Percentiles rank a stretch among this genome's conserved stretches.
Conservation (phyloP, 2,888 invertebrate genomes). For the Criorhina ranunculi region DNA sequence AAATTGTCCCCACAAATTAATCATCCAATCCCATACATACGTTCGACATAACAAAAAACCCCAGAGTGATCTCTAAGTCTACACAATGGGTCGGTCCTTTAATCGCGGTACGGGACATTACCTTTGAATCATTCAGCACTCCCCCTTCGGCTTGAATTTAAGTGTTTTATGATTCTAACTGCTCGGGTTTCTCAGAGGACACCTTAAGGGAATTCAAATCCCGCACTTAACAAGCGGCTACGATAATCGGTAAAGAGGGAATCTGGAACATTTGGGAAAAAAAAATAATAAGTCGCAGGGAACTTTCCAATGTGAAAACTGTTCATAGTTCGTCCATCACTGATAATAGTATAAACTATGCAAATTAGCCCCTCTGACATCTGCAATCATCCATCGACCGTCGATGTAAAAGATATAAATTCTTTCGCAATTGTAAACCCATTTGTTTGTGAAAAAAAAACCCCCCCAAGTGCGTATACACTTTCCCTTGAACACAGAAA, state of each 20-base stretch:
- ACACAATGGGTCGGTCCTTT: background rate
- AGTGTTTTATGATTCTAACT: slow-evolving; percentile 17
- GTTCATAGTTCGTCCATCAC: too few relatives aligned
- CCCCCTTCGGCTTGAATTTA: slow-evolving; percentile 4
- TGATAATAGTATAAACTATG: background rate
- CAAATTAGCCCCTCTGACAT: slow-evolving; percentile 26
- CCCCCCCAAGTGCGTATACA: slow-evolving; percentile 64
- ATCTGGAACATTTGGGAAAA: background rate
- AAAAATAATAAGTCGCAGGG: background rate
- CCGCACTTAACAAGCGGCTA: background rate
- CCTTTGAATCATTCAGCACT: slow-evolving; percentile 1
- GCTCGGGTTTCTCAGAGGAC: background rate
- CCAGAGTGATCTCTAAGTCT: background rate
- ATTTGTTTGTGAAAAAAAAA: slow-evolving; percentile 72
- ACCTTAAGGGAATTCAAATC: slow-evolving; percentile 26
- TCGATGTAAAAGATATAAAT: slow-evolving; percentile 56
- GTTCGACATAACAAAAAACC: background rate
- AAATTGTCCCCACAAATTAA: background rate
- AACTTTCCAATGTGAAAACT: too few relatives aligned
- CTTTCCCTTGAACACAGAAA: slow-evolving; percentile 22
- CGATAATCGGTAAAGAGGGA: background rate
- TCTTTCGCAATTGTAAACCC: slow-evolving; percentile 72
- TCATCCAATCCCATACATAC: background rate
- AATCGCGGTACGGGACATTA: background rate
- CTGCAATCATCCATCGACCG: slow-evolving; percentile 24